Conservation (phyloP, 2,888 invertebrate species). For the Vanessa cardui region DNA sequence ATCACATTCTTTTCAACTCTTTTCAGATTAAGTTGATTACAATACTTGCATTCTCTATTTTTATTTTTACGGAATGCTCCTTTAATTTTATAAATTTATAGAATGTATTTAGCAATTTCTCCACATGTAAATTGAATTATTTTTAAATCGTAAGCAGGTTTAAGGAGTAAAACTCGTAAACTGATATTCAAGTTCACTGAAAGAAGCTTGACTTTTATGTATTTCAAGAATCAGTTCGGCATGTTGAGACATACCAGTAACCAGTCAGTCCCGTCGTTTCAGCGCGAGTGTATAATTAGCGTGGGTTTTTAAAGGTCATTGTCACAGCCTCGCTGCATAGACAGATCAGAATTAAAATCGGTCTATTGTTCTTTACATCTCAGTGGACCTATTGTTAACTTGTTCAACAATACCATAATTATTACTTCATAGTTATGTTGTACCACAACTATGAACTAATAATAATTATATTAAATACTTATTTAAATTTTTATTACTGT, state of each 20-base stretch:
- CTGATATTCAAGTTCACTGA: slow-evolving; percentile 35
- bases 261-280: slow-evolving; percentile 65
- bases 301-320: slow-evolving; percentile 80
- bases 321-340: slow-evolving; percentile 69
- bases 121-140: too few relatives aligned
- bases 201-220: slow-evolving; percentile 40
- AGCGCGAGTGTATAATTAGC: slow-evolving; percentile 76
- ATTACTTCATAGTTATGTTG: too few relatives aligned
- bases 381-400: slow-evolving; percentile 27
- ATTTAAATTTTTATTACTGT: too few relatives aligned
- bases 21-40: too few relatives aligned
- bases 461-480: neutral
- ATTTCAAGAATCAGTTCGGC: slow-evolving; percentile 46
- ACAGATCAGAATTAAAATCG: slow-evolving; percentile 54
- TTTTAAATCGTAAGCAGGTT: neutral
- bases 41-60: too few relatives aligned
- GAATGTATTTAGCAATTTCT: too few relatives aligned
- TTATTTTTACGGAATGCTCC: too few relatives aligned
- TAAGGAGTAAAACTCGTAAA: slow-evolving; percentile 31
- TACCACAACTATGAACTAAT: slow-evolving; percentile 3
- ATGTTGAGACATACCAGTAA: slow-evolving; percentile 61
- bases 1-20: too few relatives aligned
- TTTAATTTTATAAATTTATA: too few relatives aligned
- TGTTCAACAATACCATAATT: too few relatives aligned
- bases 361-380: slow-evolving; percentile 54